Evolutionary conservation across 2,113 vertebrate species (phyloP).

Genomic region (Ictalurus punctatus): DNA sequence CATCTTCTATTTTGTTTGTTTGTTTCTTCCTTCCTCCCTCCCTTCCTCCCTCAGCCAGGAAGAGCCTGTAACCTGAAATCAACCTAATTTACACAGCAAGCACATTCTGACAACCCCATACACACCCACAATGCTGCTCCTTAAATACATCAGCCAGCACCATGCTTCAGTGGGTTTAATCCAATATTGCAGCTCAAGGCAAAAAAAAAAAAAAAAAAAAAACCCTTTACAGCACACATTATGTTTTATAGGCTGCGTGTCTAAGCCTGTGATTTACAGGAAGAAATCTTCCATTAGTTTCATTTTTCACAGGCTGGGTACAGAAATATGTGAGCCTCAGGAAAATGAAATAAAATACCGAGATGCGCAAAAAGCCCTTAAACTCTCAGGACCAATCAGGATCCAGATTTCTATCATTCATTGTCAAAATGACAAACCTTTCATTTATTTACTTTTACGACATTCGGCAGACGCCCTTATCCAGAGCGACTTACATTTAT

Average conservation of each 20-base stretch:
- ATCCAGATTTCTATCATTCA: background rate
- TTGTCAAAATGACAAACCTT: background rate
- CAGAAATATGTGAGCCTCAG: background rate
- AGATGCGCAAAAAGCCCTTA: background rate
- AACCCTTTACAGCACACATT: background rate
- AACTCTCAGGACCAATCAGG: background rate
- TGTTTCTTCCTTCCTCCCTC: background rate
- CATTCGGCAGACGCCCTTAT: too few species aligned
- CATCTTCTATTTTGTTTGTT: background rate
- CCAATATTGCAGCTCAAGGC: slow-evolving; percentile 27
- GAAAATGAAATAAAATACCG: background rate
- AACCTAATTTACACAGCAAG: slow-evolving; percentile 4
- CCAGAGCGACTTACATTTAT: too few species aligned
- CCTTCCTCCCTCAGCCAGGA: background rate
- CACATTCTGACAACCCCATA: slow-evolving; percentile 9
- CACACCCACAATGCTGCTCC: slow-evolving; percentile 18
- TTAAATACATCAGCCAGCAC: background rate
- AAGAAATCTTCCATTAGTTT: background rate
- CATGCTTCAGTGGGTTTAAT: slow-evolving; percentile 19
- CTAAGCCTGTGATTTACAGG: slow-evolving; percentile 1
- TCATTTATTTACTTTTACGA: too few species aligned
- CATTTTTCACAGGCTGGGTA: background rate
- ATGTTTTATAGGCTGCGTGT: background rate
- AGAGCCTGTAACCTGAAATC: slow-evolving; percentile 1
- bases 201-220: slow-evolving; percentile 3